Base-by-base conservation (phyloP, 2,888 invertebrate species). In the Philhelius pedissequus region DNA sequence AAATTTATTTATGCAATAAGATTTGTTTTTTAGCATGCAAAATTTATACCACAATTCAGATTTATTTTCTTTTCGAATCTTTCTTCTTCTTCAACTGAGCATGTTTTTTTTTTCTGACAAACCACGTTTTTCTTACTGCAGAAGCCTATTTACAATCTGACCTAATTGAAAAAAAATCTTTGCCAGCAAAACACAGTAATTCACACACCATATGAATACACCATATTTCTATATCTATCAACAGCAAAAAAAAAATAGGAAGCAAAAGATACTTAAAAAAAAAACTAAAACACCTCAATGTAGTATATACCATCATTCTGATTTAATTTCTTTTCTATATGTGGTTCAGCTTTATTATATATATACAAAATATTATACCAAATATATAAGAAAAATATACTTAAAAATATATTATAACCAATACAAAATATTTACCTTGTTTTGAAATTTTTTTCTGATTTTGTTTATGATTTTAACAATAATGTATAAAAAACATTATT, bases 291-390 rank as follows among this genome's bases (percentile, higher is more conserved):
- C 79, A 86, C 79, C 74, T 79, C 56, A 74, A 87, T 69, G 76
- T 78, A 81, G 74, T 76, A 86, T 81, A 52, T 87, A 89, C 91
- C 91, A 90, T 91, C 91, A 91, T 89, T 88, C 90, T 91, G 89
- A 91, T 91, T 91, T 90, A 90, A 91, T 91, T 91, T 91, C 91
- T 91, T 88, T 90, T 90, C 91, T 91, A 91, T 91, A 90, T 91
- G 91, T 91, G 91, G 91, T 91, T 90, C 91, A 91, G 91, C 91
- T 91, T 91, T 91, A 91, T 91, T 90, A 83, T 76, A 75, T 90
- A 83, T 76, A 75, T 82, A 78, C 54, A 56, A 76, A 62, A 81
- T n/a, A 60, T 40, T 40, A 62, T 58, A 79, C 50, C 35, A n/a
- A 25, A 48, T 48, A 48, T 32, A 32, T 18, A 62, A 54, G 45